Percentiles rank a stretch among this genome's conserved stretches.
phyloP scores from a whole-genome alignment of 2,113 vertebrate genomes.

The Rhegmatorhina hoffmannsi region DNA sequence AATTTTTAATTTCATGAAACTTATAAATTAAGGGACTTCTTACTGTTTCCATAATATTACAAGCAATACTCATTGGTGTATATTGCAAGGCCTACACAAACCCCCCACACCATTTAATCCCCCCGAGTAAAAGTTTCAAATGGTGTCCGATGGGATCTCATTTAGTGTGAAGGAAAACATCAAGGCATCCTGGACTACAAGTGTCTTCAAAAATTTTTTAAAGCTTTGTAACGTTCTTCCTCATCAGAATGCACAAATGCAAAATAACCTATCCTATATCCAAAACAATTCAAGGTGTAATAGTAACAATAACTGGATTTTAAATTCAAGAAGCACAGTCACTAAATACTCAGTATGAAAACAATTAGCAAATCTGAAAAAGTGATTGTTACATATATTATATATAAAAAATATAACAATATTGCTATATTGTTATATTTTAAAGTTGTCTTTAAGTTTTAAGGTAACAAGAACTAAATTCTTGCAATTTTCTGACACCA shows the following conservation, averaged over 20 bases:
- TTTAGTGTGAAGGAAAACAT: background rate
- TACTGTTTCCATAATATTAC: background rate
- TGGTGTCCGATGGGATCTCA: background rate
- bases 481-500: background rate
- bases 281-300: background rate
- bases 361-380: background rate
- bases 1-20: background rate
- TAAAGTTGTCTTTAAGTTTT: background rate
- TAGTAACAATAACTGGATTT: background rate
- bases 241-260: background rate
- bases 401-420: background rate
- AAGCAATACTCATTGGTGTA: background rate
- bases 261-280: background rate
- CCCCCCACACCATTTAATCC: background rate
- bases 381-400: background rate
- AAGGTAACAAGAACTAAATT: background rate
- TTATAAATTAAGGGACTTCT: background rate
- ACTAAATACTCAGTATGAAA: background rate
- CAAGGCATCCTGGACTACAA: background rate
- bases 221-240: background rate
- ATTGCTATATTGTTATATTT: background rate
- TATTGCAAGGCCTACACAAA: background rate
- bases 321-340: slow-evolving; percentile 10
- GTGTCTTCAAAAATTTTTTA: background rate
- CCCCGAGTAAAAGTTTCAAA: background rate